A percentile compares a stretch with the other conserved stretches of the same genome.
Conservation (phyloP, 2,113 vertebrate species). For the Rissa tridactyla region DNA sequence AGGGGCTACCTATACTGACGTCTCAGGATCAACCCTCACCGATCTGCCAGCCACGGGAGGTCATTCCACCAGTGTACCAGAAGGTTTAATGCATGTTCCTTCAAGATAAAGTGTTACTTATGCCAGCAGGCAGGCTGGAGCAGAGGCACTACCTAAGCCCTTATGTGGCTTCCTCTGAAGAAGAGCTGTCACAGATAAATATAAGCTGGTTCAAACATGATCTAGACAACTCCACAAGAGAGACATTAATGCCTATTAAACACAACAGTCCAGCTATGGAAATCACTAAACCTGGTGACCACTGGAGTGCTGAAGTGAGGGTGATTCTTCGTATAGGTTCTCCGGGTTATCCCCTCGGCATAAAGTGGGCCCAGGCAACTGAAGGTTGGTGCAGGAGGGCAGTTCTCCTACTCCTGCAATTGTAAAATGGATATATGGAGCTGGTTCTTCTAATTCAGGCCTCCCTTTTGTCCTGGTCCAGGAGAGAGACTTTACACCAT, state of each 20-base stretch:
- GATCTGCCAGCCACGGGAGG: not conserved
- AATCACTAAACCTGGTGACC: not conserved
- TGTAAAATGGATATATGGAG: not conserved
- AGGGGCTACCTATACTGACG: not conserved
- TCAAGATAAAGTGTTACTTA: not conserved
- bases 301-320: not conserved
- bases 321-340: not conserved
- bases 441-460: not conserved
- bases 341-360: not conserved
- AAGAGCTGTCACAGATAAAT: not conserved
- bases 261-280: not conserved
- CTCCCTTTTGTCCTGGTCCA: not conserved
- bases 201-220: not conserved
- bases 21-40: not conserved
- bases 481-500: not conserved
- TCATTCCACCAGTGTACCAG: accelerated
- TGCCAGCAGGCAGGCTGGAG: not conserved
- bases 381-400: not conserved
- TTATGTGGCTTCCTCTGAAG: not conserved
- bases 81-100: not conserved
- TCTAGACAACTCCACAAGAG: not conserved
- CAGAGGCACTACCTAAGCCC: not conserved
- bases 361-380: not conserved
- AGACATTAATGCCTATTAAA: not conserved
- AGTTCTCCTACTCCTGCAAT: not conserved